A percentile compares a stretch with the other conserved stretches of the same genome.
These are phyloP conservation scores for Lasioglossum figueresi DNA, from an alignment of 2,888 invertebrate genomes.

Conservation along the genomic window DNA sequence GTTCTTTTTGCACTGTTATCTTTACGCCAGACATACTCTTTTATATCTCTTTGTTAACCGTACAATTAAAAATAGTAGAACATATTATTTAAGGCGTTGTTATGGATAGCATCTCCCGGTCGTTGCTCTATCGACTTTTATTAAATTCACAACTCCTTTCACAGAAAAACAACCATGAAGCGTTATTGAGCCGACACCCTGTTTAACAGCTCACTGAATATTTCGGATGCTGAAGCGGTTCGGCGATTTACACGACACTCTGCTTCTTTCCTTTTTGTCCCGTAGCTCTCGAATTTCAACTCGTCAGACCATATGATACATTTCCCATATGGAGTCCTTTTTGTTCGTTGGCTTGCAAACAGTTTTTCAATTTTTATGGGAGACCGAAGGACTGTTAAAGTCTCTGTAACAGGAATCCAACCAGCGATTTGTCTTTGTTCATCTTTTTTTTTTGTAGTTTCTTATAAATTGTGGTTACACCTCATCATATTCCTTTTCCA, in stretches of 20 bases:
- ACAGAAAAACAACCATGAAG: slow-evolving; percentile 13
- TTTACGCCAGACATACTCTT: background rate
- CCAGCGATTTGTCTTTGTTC: background rate
- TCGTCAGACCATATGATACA: slow-evolving; percentile 18
- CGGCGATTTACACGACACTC: slow-evolving; percentile 15
- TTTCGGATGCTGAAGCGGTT: slow-evolving; percentile 21
- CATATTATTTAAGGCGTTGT: background rate
- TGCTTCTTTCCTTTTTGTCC: slow-evolving; percentile 16
- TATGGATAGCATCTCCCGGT: background rate
- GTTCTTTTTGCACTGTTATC: background rate
- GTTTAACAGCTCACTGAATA: slow-evolving; percentile 17
- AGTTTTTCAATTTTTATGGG: background rate
- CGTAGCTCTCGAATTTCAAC: slow-evolving; percentile 16
- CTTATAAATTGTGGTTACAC: background rate
- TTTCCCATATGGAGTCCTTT: slow-evolving; percentile 16
- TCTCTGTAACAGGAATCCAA: background rate
- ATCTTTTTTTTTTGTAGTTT: background rate
- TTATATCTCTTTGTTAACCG: background rate
- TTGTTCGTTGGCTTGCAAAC: slow-evolving; percentile 9
- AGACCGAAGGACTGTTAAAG: background rate
- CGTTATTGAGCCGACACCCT: slow-evolving; percentile 12
- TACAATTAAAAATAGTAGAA: background rate
- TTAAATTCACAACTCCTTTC: slow-evolving; percentile 14
- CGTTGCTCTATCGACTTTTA: slow-evolving; percentile 12
- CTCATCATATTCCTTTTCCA: background rate